phyloP scores from a whole-genome alignment of 2,797 vertebrate species.

The Avahi laniger region DNA sequence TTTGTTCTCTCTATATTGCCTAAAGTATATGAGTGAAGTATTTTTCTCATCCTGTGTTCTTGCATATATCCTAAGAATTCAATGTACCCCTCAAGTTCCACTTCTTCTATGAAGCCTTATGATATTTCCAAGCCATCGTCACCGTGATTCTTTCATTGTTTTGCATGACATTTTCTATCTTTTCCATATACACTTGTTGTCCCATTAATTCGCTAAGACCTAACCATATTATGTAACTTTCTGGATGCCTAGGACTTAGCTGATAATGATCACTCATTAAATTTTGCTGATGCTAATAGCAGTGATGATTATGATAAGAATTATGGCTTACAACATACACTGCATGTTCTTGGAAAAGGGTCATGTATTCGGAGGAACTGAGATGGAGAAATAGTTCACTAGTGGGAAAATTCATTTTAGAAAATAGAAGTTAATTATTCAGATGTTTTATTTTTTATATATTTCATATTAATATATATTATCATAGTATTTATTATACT shows the following conservation, averaged over 20 bases:
- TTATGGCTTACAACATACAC: neutral
- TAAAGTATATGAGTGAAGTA: neutral
- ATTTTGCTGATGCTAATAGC: neutral
- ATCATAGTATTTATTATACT: neutral
- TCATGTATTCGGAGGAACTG: neutral
- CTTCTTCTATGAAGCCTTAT: neutral
- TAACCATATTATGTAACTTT: neutral
- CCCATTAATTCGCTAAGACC: neutral
- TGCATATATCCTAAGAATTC: neutral
- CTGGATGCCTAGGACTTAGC: neutral
- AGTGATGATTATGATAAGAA: neutral
- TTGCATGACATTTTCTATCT: too few relatives aligned
- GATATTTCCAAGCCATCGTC: neutral
- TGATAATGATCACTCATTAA: neutral
- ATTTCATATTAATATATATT: neutral
- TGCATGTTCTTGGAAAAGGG: neutral
- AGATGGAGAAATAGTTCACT: neutral
- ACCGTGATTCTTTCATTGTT: neutral
- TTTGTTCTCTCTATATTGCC: neutral
- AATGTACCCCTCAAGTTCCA: neutral
- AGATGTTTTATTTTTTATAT: neutral
- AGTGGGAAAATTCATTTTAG: neutral
- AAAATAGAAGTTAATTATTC: neutral
- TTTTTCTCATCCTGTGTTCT: neutral
- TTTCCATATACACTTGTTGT: neutral